Percentiles rank a stretch among this genome's conserved stretches.
Conservation (phyloP, 1,140 invertebrate genomes). For the Platyura marginata region DNA sequence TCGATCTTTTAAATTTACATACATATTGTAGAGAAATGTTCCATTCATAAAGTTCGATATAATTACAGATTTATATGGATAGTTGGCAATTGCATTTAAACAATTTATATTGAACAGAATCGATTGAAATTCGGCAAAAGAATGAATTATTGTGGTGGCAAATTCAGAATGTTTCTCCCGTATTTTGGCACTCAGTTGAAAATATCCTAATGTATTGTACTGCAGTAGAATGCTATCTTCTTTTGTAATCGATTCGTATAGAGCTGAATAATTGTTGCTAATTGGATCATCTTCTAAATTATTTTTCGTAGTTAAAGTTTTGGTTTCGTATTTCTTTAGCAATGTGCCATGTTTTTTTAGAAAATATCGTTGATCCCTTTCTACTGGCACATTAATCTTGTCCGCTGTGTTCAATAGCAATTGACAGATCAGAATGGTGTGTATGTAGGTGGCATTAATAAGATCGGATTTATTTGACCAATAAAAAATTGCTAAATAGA, state of each 20-base stretch:
- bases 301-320: too few relatives aligned
- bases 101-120: slow-evolving; percentile 37
- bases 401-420: slow-evolving; percentile 41
- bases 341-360: slow-evolving; percentile 25
- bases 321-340: too few relatives aligned
- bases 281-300: too few relatives aligned
- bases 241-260: slow-evolving; percentile 25
- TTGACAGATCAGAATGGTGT: slow-evolving; percentile 36
- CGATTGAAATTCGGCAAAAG: slow-evolving; percentile 53
- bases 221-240: slow-evolving; percentile 39
- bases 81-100: slow-evolving; percentile 42
- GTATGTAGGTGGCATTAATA: slow-evolving; percentile 30
- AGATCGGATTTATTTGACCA: slow-evolving; percentile 36
- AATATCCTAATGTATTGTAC: slow-evolving; percentile 38
- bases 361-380: slow-evolving; percentile 25
- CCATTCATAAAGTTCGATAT: slow-evolving; percentile 45
- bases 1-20: slow-evolving; percentile 32
- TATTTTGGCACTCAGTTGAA: slow-evolving; percentile 38
- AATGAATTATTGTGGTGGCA: slow-evolving; percentile 37
- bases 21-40: slow-evolving; percentile 54
- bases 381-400: slow-evolving; percentile 31
- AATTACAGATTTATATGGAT: slow-evolving; percentile 30
- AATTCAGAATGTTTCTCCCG: slow-evolving; percentile 36
- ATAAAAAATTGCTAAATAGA: slow-evolving; percentile 40
- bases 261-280: too few relatives aligned